Evolutionary conservation across 37 sponge, comb jelly and placozoan species (phyloP), one percentile per base, ranked within the genome.

Genomic region (Diacarnus erythraeanus): DNA sequence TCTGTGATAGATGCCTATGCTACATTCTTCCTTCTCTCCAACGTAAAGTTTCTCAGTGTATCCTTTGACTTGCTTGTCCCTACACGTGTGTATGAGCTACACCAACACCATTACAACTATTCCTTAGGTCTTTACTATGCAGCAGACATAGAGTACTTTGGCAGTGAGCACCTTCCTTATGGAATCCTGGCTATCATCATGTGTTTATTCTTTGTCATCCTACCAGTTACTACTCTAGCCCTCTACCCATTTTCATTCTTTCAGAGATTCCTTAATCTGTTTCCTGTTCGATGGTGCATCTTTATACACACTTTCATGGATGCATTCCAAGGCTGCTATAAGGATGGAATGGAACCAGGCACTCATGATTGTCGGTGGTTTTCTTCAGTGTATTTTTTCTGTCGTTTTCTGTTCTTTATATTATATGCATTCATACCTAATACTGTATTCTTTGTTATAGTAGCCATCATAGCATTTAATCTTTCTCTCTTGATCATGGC

Each of bases 21-120:
- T 0, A 72, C 87, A 20, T 81, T 91, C 38, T 40, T 91, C 56
- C 66, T 85, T 1, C 74, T 91, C 30, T 74, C 91, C 23, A 85
- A 91, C 78, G 57, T 67, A 15, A 91, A 91, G 67, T 27, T 91
- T 5, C 34, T 86, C 2, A 35, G 22, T 36, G 26, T 42, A 1
- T 40, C 42, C 2, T 40, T 40, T 22, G 35, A 40, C 22, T 40
- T 71, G n/a, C 9, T 71, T 1, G 22, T 5, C 21, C 41, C 4
- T 40, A 12, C 42, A 36, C 4, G 1, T 23, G 26, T 40, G 21
- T 22, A 42, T 3, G 36, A 77, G 51, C 51, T 47, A 15, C 2
- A 75, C 38, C 10, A 2, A 5, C 2, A 17, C 27, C 38, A 38
- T 18, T 20, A 59, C 1, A 1, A 5, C 21, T 5, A 26, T 3